Conservation (phyloP, 1,140 invertebrate species). For the Papilio machaon region DNA sequence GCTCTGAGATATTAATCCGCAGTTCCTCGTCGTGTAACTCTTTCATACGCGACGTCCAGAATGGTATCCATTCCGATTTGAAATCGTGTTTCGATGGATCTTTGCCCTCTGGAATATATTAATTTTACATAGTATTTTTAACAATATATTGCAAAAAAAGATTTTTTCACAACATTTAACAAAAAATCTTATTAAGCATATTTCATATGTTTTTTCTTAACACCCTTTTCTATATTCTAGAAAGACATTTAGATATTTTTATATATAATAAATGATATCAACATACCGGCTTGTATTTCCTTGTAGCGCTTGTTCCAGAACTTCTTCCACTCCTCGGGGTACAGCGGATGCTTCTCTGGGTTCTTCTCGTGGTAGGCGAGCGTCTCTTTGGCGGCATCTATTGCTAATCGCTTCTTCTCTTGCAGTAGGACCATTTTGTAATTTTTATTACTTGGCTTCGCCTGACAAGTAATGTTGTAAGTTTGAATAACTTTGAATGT, state of each 20-base stretch:
- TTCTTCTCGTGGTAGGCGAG: conserved; percentile 90
- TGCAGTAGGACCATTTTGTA: conserved; percentile 65
- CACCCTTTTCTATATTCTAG: too few relatives aligned
- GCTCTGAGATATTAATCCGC: conserved; percentile 81
- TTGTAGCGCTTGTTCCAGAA: conserved; percentile 92
- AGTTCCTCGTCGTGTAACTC: conserved; percentile 88
- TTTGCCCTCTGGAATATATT: conserved; percentile 83
- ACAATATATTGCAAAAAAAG: conserved; percentile 1
- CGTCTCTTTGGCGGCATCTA: conserved; percentile 61
- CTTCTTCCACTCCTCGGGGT: conserved; percentile 93
- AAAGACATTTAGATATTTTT: too few relatives aligned
- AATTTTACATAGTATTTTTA: neutral
- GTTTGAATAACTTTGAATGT: too few relatives aligned
- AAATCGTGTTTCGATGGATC: conserved; percentile 91
- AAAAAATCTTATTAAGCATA: conserved; percentile 4
- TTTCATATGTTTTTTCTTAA: too few relatives aligned
- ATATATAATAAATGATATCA: neutral
- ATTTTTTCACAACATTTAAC: neutral
- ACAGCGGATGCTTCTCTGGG: conserved; percentile 92
- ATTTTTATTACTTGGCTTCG: conserved; percentile 55
- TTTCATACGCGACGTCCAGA: conserved; percentile 90
- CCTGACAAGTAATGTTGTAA: conserved; percentile 12
- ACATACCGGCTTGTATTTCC: conserved; percentile 85
- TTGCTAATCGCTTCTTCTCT: conserved; percentile 48
- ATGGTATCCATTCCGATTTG: conserved; percentile 93